phyloP scores from a whole-genome alignment of 2,888 invertebrate genomes.

The Machimus rusticus region DNA sequence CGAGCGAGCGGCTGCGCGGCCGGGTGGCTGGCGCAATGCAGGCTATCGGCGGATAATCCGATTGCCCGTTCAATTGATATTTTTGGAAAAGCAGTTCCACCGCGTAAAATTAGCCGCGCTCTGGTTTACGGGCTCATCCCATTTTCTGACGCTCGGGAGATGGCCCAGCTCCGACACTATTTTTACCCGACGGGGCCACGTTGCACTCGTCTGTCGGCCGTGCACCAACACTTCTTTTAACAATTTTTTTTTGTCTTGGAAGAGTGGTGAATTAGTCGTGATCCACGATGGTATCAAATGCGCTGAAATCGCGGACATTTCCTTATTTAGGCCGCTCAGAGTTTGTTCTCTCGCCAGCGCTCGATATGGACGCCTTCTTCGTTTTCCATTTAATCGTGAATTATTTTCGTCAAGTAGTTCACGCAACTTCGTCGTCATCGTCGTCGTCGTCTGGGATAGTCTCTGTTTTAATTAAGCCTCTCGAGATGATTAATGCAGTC shows the following conservation, averaged over 20 bases:
- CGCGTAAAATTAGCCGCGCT: background rate
- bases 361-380: background rate
- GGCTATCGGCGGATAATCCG: background rate
- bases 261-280: background rate
- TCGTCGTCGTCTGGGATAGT: background rate
- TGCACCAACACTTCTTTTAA: background rate
- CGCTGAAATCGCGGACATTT: conserved; percentile 3
- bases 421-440: background rate
- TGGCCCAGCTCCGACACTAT: conserved; percentile 4
- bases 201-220: background rate
- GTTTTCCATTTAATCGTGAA: background rate
- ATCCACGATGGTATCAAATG: conserved; percentile 13
- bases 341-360: background rate
- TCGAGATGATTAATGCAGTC: background rate
- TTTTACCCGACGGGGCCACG: background rate
- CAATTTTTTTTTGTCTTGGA: background rate
- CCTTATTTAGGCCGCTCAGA: conserved; percentile 15
- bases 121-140: background rate
- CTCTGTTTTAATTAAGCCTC: background rate
- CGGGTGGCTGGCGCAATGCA: background rate
- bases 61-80: background rate
- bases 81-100: background rate
- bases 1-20: background rate
- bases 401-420: conserved; percentile 19
- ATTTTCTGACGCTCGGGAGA: conserved; percentile 1